Conservation (phyloP, 1,140 invertebrate genomes). For the Hesperophylax magnus region DNA sequence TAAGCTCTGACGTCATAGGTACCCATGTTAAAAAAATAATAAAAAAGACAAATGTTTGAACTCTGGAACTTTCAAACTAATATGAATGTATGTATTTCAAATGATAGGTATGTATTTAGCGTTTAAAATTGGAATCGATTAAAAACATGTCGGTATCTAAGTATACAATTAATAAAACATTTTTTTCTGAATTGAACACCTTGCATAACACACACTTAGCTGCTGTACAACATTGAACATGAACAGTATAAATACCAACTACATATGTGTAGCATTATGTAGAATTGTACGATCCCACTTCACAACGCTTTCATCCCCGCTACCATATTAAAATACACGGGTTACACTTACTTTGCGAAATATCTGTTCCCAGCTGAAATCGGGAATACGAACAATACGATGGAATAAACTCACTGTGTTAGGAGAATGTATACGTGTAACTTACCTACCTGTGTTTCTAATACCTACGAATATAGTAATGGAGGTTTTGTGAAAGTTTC, state of each 20-base stretch:
- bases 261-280: no score
- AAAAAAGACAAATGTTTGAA: no score
- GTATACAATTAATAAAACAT: not conserved
- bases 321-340: conserved; percentile 56
- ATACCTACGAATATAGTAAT: not conserved
- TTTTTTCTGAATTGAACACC: not conserved
- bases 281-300: conserved; percentile 9
- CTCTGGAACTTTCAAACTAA: no score
- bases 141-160: not conserved
- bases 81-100: no score
- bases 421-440: not conserved
- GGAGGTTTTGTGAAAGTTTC: no score
- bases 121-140: no score
- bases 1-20: no score
- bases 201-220: not conserved
- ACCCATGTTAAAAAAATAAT: no score
- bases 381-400: not conserved
- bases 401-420: not conserved
- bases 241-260: not conserved
- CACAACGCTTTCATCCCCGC: conserved; percentile 37
- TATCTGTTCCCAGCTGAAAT: conserved; percentile 35
- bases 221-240: no score
- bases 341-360: conserved; percentile 55
- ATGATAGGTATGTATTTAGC: no score
- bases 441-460: not conserved